These are phyloP conservation scores for Strigops habroptila DNA, from an alignment of 2,113 vertebrate genomes.

Conservation along the genomic window DNA sequence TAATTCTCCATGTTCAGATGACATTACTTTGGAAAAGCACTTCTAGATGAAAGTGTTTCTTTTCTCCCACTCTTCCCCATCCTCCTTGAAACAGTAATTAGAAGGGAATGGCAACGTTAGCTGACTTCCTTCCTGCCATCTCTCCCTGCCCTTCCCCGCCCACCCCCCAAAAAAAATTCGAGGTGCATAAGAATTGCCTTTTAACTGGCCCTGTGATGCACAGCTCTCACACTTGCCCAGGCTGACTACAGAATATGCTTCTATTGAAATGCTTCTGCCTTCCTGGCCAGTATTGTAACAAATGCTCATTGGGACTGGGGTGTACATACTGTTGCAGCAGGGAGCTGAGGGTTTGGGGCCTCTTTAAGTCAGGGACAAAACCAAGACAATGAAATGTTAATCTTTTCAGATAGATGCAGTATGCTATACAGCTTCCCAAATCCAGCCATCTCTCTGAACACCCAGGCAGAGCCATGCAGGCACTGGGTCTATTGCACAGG, in stretches of 20 bases:
- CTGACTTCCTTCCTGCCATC: neutral
- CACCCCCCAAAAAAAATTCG: neutral
- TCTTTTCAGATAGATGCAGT: neutral
- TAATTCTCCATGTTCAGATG: neutral
- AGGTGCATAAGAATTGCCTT: neutral
- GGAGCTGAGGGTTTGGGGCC: neutral
- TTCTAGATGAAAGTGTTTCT: neutral
- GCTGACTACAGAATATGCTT: neutral
- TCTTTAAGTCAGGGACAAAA: neutral
- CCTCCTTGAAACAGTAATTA: neutral
- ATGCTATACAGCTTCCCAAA: neutral
- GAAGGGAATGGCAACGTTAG: neutral
- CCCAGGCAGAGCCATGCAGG: neutral
- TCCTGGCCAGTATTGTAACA: neutral
- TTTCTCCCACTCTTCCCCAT: neutral
- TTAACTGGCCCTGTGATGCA: neutral
- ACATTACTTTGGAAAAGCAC: neutral
- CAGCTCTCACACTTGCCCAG: neutral
- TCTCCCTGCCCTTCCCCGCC: too few relatives aligned
- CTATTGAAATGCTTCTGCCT: neutral
- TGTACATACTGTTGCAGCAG: fast-evolving
- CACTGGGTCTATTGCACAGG: neutral
- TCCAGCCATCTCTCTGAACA: neutral
- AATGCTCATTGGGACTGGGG: neutral
- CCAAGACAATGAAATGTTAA: neutral